phyloP scores from a whole-genome alignment of 2,113 vertebrate species.

The Cryptotis parvus region DNA sequence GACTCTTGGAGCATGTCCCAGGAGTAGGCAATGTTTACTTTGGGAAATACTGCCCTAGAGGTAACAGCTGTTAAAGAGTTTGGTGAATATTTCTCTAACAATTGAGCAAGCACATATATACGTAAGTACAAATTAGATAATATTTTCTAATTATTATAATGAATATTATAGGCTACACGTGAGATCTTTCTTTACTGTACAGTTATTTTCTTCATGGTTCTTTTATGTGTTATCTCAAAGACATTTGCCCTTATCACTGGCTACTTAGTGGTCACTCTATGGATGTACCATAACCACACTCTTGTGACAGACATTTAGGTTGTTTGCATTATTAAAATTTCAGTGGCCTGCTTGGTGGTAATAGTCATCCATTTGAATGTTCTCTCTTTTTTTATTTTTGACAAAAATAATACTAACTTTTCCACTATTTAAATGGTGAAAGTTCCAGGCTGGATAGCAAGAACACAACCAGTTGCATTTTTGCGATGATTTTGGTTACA shows the following conservation, averaged over 20 bases:
- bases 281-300: not conserved
- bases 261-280: not conserved
- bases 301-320: not conserved
- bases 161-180: not conserved
- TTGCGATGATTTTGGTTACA: not conserved
- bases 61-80: not conserved
- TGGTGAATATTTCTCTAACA: not conserved
- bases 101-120: not conserved
- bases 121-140: not conserved
- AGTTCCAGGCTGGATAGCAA: not conserved
- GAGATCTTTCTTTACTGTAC: too few relatives aligned
- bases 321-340: not conserved
- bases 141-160: not conserved
- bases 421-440: not conserved
- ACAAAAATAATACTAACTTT: not conserved
- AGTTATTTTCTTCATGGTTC: not conserved
- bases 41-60: not conserved
- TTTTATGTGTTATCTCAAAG: constrained; percentile 33
- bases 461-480: not conserved
- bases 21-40: too few relatives aligned
- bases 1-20: too few relatives aligned
- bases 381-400: constrained; percentile 33
- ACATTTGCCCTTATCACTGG: not conserved
- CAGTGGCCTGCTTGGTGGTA: not conserved
- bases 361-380: not conserved